Evolutionary conservation across 2,797 vertebrate genomes (phyloP).

Genomic region (Lepilemur ruficaudatus): DNA sequence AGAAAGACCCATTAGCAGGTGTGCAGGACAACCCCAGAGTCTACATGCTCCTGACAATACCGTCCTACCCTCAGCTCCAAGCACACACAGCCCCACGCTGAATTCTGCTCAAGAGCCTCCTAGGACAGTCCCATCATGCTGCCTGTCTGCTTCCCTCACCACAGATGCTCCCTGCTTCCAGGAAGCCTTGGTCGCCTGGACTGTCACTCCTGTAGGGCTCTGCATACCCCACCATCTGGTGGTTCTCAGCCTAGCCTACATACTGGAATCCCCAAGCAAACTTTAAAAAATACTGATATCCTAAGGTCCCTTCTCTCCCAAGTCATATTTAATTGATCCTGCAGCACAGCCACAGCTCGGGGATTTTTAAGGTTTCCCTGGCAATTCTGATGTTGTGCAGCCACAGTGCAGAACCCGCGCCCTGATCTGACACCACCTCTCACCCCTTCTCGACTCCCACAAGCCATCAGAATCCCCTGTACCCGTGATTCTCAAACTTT

Average conservation of each 20-base stretch:
- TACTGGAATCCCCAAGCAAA: neutral
- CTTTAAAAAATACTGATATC: neutral
- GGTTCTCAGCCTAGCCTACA: neutral
- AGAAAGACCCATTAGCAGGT: neutral
- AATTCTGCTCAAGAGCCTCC: neutral
- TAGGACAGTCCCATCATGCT: neutral
- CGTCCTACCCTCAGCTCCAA: neutral
- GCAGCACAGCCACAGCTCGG: neutral
- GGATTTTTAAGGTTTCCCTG: neutral
- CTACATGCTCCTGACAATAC: neutral
- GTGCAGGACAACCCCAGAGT: neutral
- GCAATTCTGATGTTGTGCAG: neutral
- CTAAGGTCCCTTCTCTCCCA: neutral
- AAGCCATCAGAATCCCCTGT: neutral
- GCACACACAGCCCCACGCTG: neutral
- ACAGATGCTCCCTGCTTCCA: neutral
- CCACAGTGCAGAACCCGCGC: neutral
- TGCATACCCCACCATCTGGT: neutral
- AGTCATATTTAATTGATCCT: neutral
- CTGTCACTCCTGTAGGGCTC: neutral
- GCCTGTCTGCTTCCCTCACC: neutral
- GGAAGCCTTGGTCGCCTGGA: neutral
- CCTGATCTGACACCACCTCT: neutral
- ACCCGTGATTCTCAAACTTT: neutral
- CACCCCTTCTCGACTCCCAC: neutral